Conservation (phyloP, 2,113 vertebrate species). For the Chloropsis hardwickii region DNA sequence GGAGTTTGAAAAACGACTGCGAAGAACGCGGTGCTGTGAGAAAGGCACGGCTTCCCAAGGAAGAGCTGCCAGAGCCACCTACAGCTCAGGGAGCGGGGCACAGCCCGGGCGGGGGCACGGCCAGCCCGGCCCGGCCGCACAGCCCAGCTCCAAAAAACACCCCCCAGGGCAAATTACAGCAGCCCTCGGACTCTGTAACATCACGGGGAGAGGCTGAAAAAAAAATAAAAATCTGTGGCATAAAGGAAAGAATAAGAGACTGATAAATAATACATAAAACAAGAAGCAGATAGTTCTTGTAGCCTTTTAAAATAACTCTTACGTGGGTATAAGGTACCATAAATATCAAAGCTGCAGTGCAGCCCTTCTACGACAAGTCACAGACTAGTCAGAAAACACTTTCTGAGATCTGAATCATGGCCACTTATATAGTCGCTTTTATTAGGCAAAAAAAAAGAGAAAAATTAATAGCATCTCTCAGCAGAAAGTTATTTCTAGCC, state of each 20-base stretch:
- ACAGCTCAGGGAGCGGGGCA: not conserved
- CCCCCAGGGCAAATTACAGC: not conserved
- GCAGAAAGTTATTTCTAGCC: conserved; percentile 63
- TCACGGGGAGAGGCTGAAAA: not conserved
- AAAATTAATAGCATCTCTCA: conserved; percentile 50
- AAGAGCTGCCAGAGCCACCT: not conserved
- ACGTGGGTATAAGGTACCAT: not conserved
- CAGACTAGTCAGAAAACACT: conserved; percentile 35
- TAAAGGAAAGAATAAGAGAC: not conserved
- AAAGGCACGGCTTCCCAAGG: rapidly evolving
- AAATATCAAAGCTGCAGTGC: conserved; percentile 36
- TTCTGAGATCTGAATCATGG: conserved; percentile 37
- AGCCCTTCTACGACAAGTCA: not conserved
- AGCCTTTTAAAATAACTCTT: conserved; percentile 26
- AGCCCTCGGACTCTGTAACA: not conserved
- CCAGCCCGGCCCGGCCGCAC: not conserved
- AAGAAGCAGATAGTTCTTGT: not conserved
- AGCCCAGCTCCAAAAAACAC: not conserved
- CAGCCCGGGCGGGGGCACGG: not conserved
- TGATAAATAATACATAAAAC: conserved; percentile 27
- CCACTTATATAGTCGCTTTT: conserved; percentile 6
- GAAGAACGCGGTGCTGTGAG: not conserved
- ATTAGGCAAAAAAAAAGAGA: not conserved
- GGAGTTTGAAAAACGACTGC: not conserved
- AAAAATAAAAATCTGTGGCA: not conserved